These are phyloP conservation scores for Archips crataeganus DNA, from an alignment of 2,888 invertebrate genomes.

Conservation along the genomic window DNA sequence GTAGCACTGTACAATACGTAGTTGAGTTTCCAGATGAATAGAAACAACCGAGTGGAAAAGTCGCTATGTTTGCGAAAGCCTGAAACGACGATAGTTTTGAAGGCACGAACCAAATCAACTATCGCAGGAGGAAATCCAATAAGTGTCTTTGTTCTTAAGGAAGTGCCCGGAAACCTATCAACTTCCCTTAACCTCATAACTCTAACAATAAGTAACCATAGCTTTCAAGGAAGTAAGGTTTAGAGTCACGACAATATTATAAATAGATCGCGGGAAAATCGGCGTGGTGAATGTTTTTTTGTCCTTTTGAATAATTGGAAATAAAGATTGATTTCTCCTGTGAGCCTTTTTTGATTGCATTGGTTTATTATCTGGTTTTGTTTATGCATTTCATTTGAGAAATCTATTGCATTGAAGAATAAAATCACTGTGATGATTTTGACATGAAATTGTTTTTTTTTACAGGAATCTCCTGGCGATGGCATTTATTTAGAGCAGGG, in stretches of 20 bases:
- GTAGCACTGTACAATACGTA: too few relatives aligned
- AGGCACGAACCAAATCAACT: neutral
- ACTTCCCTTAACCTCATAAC: conserved; percentile 16
- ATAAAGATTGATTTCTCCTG: neutral
- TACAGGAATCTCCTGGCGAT: too few relatives aligned
- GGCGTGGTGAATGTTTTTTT: neutral
- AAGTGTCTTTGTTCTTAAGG: conserved; percentile 17
- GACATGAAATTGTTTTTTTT: too few relatives aligned
- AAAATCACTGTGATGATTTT: too few relatives aligned
- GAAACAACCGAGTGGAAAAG: neutral
- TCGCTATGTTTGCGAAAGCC: neutral
- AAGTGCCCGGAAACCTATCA: conserved; percentile 21
- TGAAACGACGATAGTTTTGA: neutral
- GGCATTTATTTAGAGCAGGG: too few relatives aligned
- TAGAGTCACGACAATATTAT: neutral
- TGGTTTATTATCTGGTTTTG: too few relatives aligned
- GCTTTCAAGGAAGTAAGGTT: neutral
- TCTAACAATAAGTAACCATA: conserved; percentile 13
- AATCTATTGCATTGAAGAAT: too few relatives aligned
- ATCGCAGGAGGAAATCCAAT: conserved; percentile 21
- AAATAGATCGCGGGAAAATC: neutral
- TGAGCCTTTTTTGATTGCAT: neutral
- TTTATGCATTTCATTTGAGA: too few relatives aligned
- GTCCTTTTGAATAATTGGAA: neutral
- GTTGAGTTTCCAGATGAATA: neutral